Conservation (phyloP, 2,797 vertebrate genomes). For the Poeciliopsis gracilis region DNA sequence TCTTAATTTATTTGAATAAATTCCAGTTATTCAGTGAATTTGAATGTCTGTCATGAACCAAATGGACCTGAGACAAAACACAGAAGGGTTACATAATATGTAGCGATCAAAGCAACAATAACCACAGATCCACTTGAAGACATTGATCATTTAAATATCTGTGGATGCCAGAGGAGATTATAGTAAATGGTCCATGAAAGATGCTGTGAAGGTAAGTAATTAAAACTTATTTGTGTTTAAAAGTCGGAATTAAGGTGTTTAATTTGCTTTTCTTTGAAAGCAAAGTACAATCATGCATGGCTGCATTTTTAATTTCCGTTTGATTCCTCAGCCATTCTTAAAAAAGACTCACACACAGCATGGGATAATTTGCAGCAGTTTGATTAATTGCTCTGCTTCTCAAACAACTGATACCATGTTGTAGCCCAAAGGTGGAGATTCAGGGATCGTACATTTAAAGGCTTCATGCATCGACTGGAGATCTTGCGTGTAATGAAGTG, state of each 20-base stretch:
- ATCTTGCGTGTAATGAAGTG: constrained; percentile 74
- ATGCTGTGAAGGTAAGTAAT: too few relatives aligned
- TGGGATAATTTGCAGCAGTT: constrained; percentile 35
- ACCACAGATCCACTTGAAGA: background rate
- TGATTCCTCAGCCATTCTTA: constrained; percentile 10
- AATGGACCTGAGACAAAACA: too few relatives aligned
- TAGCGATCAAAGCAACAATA: background rate
- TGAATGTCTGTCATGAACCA: too few relatives aligned
- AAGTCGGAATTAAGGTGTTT: too few relatives aligned
- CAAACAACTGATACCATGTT: constrained; percentile 35
- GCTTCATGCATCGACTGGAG: constrained; percentile 65
- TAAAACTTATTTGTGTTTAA: too few relatives aligned
- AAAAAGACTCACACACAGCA: constrained; percentile 29
- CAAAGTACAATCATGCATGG: background rate
- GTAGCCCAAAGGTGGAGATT: constrained; percentile 53
- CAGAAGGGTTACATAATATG: too few relatives aligned
- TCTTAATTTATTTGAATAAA: too few relatives aligned
- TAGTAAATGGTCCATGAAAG: too few relatives aligned
- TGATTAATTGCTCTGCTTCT: constrained; percentile 57
- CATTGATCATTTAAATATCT: background rate
- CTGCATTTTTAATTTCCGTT: background rate
- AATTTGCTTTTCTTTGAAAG: constrained; percentile 3
- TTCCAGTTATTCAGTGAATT: too few relatives aligned
- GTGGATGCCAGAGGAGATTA: too few relatives aligned
- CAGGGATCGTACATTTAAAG: constrained; percentile 71